Evolutionary conservation across 2,888 invertebrate species (phyloP).

Genomic region (Caenorhabditis auriculariae): DNA sequence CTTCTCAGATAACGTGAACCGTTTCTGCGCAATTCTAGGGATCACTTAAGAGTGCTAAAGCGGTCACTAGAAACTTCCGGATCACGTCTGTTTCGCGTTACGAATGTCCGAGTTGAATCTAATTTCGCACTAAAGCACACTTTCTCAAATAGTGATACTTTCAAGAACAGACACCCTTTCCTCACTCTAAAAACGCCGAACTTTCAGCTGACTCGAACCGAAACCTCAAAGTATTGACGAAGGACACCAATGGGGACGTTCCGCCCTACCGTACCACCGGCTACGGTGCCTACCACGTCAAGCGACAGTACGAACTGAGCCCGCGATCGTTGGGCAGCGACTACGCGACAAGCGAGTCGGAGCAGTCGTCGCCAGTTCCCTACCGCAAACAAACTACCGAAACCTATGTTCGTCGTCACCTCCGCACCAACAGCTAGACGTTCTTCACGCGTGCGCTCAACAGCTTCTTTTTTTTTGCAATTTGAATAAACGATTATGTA

Average conservation of each 20-base stretch:
- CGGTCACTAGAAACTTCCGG: no score
- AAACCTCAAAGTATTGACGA: constrained; percentile 30
- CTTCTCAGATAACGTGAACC: no score
- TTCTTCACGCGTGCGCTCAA: no score
- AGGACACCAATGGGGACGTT: constrained; percentile 19
- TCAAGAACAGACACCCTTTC: constrained; percentile 1
- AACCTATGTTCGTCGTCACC: neutral
- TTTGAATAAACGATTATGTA: no score
- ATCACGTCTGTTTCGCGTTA: no score
- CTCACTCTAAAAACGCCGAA: no score
- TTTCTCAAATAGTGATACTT: no score
- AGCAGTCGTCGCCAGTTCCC: constrained; percentile 41
- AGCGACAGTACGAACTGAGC: constrained; percentile 43
- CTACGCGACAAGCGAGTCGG: constrained; percentile 34
- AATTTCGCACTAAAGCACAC: no score
- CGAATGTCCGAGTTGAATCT: no score
- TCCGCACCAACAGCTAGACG: neutral
- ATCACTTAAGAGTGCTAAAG: no score
- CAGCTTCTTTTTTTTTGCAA: no score
- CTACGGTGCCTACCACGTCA: constrained; percentile 38
- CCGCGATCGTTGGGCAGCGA: constrained; percentile 45
- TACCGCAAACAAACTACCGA: neutral
- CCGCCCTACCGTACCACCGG: constrained; percentile 38
- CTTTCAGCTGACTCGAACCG: constrained; percentile 8
- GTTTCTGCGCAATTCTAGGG: no score